Conservation (phyloP, 2,888 invertebrate genomes). For the Eupithecia vulgata region DNA sequence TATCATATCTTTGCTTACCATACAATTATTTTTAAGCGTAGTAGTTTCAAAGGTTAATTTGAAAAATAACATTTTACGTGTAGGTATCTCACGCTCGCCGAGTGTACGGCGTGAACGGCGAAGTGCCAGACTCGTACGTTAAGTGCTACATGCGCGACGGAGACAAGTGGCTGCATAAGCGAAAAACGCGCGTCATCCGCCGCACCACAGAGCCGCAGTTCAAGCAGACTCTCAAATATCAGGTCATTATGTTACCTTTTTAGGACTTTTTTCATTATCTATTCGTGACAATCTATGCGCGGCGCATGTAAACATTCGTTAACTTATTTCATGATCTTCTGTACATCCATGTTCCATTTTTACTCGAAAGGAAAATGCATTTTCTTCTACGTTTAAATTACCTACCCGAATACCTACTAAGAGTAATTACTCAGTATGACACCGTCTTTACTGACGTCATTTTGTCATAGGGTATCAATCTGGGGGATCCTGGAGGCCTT, state of each 20-base stretch:
- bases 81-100: conserved; percentile 79
- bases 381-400: too few relatives aligned
- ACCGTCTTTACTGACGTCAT: too few relatives aligned
- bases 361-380: too few relatives aligned
- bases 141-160: conserved; percentile 96
- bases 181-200: conserved; percentile 93
- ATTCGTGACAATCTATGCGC: background rate
- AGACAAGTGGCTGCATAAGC: conserved; percentile 94
- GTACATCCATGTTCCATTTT: too few relatives aligned
- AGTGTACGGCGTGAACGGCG: conserved; percentile 85
- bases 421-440: too few relatives aligned
- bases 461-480: too few relatives aligned
- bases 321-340: too few relatives aligned
- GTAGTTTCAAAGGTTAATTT: background rate
- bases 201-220: conserved; percentile 93
- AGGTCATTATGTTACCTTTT: conserved; percentile 61
- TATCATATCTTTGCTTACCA: background rate
- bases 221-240: conserved; percentile 94
- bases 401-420: too few relatives aligned
- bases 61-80: background rate
- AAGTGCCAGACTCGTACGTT: conserved; percentile 94
- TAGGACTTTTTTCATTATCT: background rate
- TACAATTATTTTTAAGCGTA: background rate
- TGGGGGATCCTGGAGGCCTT: too few relatives aligned
- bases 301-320: too few relatives aligned